A percentile compares a stretch with the other conserved stretches of the same genome.
Conservation (phyloP, 2,888 invertebrate species). For the Lasioglossum leucozonium region DNA sequence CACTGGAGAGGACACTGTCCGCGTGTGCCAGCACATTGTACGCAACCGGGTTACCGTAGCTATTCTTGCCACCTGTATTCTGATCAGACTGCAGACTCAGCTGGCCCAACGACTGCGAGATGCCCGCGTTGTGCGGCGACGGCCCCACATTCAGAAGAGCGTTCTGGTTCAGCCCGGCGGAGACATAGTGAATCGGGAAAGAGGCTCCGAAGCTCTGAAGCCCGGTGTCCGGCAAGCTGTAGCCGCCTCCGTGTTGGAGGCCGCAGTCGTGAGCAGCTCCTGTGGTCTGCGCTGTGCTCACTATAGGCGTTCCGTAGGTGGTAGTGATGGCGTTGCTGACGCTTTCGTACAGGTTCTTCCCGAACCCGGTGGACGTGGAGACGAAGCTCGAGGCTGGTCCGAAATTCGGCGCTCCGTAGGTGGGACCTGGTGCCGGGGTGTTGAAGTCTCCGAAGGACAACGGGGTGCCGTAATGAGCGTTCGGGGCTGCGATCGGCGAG, state of each 20-base stretch:
- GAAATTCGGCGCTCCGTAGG: conserved; percentile 83
- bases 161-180: conserved; percentile 35
- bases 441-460: conserved; percentile 80
- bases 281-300: conserved; percentile 55
- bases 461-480: conserved; percentile 82
- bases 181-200: neutral
- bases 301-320: conserved; percentile 77
- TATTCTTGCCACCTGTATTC: conserved; percentile 76
- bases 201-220: neutral
- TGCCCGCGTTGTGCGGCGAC: conserved; percentile 37
- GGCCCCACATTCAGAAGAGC: conserved; percentile 42
- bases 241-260: conserved; percentile 45
- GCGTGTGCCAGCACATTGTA: conserved; percentile 54
- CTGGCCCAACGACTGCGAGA: conserved; percentile 73
- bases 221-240: conserved; percentile 32
- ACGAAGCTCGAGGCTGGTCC: conserved; percentile 76
- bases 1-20: conserved; percentile 34
- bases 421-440: conserved; percentile 79
- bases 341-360: conserved; percentile 78
- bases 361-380: conserved; percentile 72
- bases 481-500: conserved; percentile 79
- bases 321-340: conserved; percentile 68
- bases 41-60: conserved; percentile 80
- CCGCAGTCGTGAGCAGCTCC: conserved; percentile 66
- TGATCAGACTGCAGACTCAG: conserved; percentile 75